Evolutionary conservation across 1,140 invertebrate genomes (phyloP).

Genomic region (Drosophila auraria): DNA sequence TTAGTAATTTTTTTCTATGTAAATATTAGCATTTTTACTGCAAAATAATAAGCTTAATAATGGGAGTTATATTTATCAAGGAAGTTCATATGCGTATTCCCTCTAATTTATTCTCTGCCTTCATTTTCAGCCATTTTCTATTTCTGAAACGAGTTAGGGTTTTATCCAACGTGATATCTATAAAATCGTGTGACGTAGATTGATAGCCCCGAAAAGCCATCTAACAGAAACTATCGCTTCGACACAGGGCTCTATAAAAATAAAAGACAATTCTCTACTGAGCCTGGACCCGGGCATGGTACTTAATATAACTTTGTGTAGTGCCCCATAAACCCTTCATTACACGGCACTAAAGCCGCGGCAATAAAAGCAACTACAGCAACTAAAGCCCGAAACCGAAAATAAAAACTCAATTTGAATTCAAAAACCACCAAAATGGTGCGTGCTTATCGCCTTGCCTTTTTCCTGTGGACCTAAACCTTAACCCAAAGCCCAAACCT

Average conservation of each 20-base stretch:
- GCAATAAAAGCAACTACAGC: slow-evolving; percentile 38
- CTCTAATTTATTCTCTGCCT: neutral
- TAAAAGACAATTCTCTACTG: slow-evolving; percentile 7
- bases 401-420: slow-evolving; percentile 79
- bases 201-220: slow-evolving; percentile 29
- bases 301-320: slow-evolving; percentile 49
- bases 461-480: slow-evolving; percentile 35
- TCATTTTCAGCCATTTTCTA: neutral
- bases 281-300: slow-evolving; percentile 5
- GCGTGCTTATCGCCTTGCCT: slow-evolving; percentile 71
- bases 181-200: slow-evolving; percentile 28
- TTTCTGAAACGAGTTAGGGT: neutral
- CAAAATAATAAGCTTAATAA: neutral
- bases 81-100: too few species aligned
- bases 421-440: slow-evolving; percentile 66
- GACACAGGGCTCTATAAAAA: slow-evolving; percentile 20
- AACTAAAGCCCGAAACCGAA: slow-evolving; percentile 54
- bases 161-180: slow-evolving; percentile 2
- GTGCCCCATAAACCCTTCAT: slow-evolving; percentile 68
- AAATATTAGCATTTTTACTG: neutral
- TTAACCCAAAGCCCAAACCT: slow-evolving; percentile 13
- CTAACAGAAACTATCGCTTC: slow-evolving; percentile 26
- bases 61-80: neutral
- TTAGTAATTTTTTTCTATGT: neutral
- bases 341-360: slow-evolving; percentile 62